phyloP scores from a whole-genome alignment of 2,113 vertebrate species.

The Melanerpes formicivorus region DNA sequence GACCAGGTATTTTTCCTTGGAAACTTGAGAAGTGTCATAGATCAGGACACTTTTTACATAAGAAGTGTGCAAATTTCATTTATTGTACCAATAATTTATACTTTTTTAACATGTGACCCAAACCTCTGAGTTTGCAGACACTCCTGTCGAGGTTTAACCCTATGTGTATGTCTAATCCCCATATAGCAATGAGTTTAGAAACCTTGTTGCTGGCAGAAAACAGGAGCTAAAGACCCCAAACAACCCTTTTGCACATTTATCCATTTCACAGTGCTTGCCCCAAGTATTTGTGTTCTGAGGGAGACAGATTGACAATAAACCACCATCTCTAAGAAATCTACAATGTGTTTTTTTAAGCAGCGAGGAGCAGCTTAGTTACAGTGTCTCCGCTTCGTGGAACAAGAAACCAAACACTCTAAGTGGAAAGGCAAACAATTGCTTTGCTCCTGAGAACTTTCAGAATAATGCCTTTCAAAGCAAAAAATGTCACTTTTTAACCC shows the following conservation, averaged over 20 bases:
- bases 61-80: not conserved
- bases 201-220: not conserved
- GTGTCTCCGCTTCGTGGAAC: conserved; percentile 42
- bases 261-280: not conserved
- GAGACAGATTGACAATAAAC: not conserved
- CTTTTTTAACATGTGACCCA: not conserved
- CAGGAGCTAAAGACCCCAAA: not conserved
- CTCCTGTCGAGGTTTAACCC: not conserved
- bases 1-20: not conserved
- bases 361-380: conserved; percentile 64
- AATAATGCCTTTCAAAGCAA: conserved; percentile 55
- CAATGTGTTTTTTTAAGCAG: conserved; percentile 30
- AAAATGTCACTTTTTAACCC: conserved; percentile 35
- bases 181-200: not conserved
- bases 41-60: not conserved
- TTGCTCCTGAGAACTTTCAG: conserved; percentile 64
- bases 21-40: rapidly evolving
- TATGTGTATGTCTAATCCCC: no score
- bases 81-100: not conserved
- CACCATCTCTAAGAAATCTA: conserved; percentile 18
- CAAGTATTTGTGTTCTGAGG: not conserved
- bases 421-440: conserved; percentile 70
- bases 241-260: not conserved
- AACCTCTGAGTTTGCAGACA: not conserved
- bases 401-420: conserved; percentile 67